Evolutionary conservation across 2,888 invertebrate species (phyloP).

Genomic region (Drosophila mettleri): DNA sequence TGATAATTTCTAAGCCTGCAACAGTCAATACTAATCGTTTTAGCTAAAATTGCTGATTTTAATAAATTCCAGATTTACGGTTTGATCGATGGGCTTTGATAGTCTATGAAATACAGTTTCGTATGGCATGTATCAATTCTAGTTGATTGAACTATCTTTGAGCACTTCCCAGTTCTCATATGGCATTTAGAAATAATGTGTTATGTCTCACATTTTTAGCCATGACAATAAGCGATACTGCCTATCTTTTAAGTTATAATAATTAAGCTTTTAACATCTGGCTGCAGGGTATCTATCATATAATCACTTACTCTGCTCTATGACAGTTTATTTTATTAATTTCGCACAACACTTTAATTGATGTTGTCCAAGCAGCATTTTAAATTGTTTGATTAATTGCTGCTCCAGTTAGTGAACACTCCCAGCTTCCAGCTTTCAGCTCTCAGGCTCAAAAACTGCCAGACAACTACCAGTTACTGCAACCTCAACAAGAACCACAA

Average conservation of each 20-base stretch:
- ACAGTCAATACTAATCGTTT: too few relatives aligned
- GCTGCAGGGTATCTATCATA: constrained; percentile 12
- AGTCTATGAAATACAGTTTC: neutral
- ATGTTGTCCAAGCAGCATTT: constrained; percentile 33
- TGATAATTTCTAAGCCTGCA: too few relatives aligned
- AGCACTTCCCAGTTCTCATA: neutral
- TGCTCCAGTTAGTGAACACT: constrained; percentile 45
- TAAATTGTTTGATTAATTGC: constrained; percentile 58
- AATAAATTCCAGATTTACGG: neutral
- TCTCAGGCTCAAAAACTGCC: neutral
- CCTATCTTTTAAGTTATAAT: neutral
- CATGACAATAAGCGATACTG: neutral
- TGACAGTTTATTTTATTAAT: constrained; percentile 26
- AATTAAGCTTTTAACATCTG: neutral
- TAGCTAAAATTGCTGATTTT: neutral
- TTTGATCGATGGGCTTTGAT: neutral
- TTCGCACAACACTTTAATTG: constrained; percentile 58
- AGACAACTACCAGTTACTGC: constrained; percentile 2
- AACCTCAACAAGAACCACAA: neutral
- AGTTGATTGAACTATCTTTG: neutral
- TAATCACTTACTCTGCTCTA: neutral
- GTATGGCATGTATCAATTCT: neutral
- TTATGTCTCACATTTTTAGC: too few relatives aligned
- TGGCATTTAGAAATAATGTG: neutral
- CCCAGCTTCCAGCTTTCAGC: constrained; percentile 1